Evolutionary conservation across 2,888 invertebrate genomes (phyloP), one percentile per base, ranked within the genome.

Genomic region (Drosophila subsilvestris): DNA sequence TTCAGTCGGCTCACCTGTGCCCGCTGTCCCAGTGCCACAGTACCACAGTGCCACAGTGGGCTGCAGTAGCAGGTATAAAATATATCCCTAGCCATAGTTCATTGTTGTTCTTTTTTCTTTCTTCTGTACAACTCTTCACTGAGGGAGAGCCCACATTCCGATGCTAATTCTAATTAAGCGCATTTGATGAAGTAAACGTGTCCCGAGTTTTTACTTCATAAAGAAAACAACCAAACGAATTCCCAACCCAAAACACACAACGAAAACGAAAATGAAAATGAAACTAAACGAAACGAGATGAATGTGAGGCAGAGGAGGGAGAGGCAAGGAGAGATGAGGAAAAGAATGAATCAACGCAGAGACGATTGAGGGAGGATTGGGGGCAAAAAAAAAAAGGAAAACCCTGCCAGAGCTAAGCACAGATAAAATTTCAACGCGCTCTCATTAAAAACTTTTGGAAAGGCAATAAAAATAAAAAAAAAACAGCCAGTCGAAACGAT

Each of bases 91-190:
- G 22, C 14, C 65, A 65, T 65, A 54, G 54, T 67, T 65, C 22
- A 22, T 20, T 65, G 29, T 17, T 47, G 47, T 66, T 54, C 43
- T 20, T 29, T n/a, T 65, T 29, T 22, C 2, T 22, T 0, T 22
- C 22, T 51, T 12, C 37, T 2, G 6, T 2, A 1, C 0, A 22
- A 22, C 22, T 22, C 22, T 9, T 22, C 43, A 6, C 10, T 6
- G 43, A 53, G 61, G 43, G 60, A 69, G 61, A n/a, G n/a, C n/a
- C 65, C 67, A 63, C 74, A 80, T 78, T 78, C 80, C 78, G 27
- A 77, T 78, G 78, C 81, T 80, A 79, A 79, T 79, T 79, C 79
- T 79, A 79, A 79, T 79, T 79, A 79, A 80, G 79, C 79, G 79
- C 76, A 78, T 80, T 80, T 79, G 80, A 79, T 79, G 79, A 80